Evolutionary conservation across 2,113 vertebrate genomes (phyloP), one percentile per base, ranked within the genome.

Genomic region (Bombycilla garrulus): DNA sequence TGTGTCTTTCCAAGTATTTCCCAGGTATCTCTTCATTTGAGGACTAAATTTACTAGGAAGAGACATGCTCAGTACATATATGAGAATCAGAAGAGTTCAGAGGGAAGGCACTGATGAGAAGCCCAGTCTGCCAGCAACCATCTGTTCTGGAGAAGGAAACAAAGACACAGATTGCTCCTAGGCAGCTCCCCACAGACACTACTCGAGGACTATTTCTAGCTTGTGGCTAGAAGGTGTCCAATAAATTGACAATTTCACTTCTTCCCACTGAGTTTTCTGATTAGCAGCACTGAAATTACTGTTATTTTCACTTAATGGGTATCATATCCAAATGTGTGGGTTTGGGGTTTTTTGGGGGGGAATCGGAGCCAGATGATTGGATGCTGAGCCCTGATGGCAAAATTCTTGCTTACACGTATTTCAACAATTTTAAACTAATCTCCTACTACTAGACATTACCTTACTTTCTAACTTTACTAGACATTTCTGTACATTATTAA

Each of bases 141-240:
- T 97, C 92, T 96, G 94, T 83, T 94, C 88, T 4, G 2, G 77
- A 95, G 85, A 93, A 73, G 71, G 74, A 92, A 95, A 95, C 79
- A 93, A 95, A 94, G 93, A 93, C 86, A 29, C 93, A 95, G 94
- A 94, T 86, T 94, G 94, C 94, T 96, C 88, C 93, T 35, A 95
- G 90, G 93, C 93, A 97, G 94, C 95, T 96, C 90, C 94, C 95
- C 31, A 47, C 95, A 93, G 95, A 95, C 23, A n/a, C 45, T 76
- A 6, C 89, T 91, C 60, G 73, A 79, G 84, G 57, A 91, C 81
- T 92, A 45, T 89, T 95, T 85, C 94, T 80, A 65, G 91, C 71
- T 65, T 77, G 91, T 85, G 91, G 91, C 81, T 87, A 93, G 65
- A 92, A 95, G 93, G 95, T 96, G 77, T 95, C 83, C 86, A 81